These are phyloP conservation scores for Drosophila kokeensis DNA, from an alignment of 2,888 invertebrate species.

Conservation along the genomic window DNA sequence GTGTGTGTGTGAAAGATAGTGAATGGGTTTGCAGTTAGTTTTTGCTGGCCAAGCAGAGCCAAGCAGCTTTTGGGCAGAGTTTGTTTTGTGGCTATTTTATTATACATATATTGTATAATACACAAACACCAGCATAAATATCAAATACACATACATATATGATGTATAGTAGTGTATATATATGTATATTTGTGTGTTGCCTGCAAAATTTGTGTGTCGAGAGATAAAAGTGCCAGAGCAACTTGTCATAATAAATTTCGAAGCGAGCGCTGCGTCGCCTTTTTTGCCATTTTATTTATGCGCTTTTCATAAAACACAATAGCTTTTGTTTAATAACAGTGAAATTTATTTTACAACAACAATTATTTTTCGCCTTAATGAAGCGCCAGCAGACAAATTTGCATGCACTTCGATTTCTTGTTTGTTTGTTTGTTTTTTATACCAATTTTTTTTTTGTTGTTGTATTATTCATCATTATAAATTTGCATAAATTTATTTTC, in stretches of 20 bases:
- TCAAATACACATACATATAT: constrained; percentile 44
- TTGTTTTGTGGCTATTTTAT: constrained; percentile 77
- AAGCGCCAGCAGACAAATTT: constrained; percentile 63
- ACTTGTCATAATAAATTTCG: constrained; percentile 84
- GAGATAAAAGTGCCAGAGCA: constrained; percentile 84
- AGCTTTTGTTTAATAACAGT: constrained; percentile 77
- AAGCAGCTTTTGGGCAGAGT: constrained; percentile 63
- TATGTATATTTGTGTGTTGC: constrained; percentile 30
- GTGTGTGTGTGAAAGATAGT: constrained; percentile 25
- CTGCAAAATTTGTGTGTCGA: constrained; percentile 79
- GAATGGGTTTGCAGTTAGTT: constrained; percentile 56
- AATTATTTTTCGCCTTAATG: constrained; percentile 60
- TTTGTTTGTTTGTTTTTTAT: neutral
- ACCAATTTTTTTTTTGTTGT: constrained; percentile 4
- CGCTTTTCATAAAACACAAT: constrained; percentile 79
- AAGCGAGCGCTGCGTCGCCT: constrained; percentile 64
- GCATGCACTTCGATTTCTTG: constrained; percentile 61
- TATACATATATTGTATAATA: constrained; percentile 59
- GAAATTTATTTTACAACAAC: constrained; percentile 61
- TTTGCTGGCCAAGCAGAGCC: constrained; percentile 51
- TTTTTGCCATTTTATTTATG: constrained; percentile 79
- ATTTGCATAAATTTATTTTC: constrained; percentile 72
- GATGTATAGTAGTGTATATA: constrained; percentile 26
- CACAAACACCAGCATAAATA: constrained; percentile 65
- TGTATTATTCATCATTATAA: constrained; percentile 49